Evolutionary conservation across 1,140 invertebrate species (phyloP), one percentile per base, ranked within the genome.

Genomic region (Solenopsis invicta): DNA sequence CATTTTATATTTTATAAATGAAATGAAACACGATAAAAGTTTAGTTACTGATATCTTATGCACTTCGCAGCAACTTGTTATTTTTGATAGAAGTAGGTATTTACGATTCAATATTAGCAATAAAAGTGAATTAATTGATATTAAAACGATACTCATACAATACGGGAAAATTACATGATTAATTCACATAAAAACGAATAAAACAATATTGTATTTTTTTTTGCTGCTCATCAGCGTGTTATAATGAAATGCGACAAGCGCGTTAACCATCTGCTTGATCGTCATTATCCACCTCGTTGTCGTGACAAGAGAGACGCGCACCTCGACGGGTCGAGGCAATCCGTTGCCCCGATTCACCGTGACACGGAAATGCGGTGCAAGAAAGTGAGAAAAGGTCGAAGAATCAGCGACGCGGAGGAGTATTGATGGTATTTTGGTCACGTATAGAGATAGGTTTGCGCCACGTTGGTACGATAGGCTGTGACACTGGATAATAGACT

Each of bases 371-470:
- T 41, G 64, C 34, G 76, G 29, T 80, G 52, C 50, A 78, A 86
- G 76, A 86, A 80, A 62, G 85, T 18, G 59, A 72, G 48, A 50
- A 77, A 82, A 71, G 52, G 5, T 81, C 48, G 74, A 78, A 41
- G 34, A 81, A 74, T 74, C 81, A 69, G 78, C 81, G 64, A 80
- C 52, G 48, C 76, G 67, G 56, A 52, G 18, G 86, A 48, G 67
- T 72, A 86, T 90, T 71, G 72, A 87, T 74, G 71, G 61, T 88
- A 91, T 88, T 87, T 91, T 69, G 77, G 81, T 88, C 89, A 91
- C 89, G 87, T 91, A 85, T 82, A 34, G n/a, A 56, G 48, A 66
- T 61, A 67, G 52, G 41, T 34, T 62, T 74, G 41, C 59, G 24
- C 5, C 86, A 29, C 54, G n/a, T 54, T 4, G 18, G 41, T 52